Conservation (phyloP, 92 coral and sea anemone genomes). For the Muricea muricata region DNA sequence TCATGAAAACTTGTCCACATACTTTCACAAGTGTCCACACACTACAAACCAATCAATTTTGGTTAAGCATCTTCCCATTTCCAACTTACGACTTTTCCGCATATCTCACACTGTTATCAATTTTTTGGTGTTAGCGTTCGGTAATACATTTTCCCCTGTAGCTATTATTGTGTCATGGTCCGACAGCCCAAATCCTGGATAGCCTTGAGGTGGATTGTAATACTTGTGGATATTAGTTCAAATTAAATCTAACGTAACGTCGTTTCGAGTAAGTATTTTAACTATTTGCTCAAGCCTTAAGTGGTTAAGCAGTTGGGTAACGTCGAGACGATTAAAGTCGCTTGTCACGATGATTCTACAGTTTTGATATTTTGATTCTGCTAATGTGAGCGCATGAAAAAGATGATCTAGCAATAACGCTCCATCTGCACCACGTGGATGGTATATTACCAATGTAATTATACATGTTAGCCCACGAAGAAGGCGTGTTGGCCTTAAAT, state of each 20-base stretch:
- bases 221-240: conserved; percentile 51
- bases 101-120: conserved; percentile 25
- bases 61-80: conserved; percentile 59
- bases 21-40: conserved; percentile 36
- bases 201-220: conserved; percentile 44
- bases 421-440: conserved; percentile 43
- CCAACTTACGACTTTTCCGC: conserved; percentile 50
- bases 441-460: conserved; percentile 48
- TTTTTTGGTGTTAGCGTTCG: conserved; percentile 26
- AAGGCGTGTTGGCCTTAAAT: conserved; percentile 52
- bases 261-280: conserved; percentile 49
- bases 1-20: conserved; percentile 29
- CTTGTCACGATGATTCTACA: conserved; percentile 60
- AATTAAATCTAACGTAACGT: conserved; percentile 34
- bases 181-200: conserved; percentile 58
- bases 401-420: conserved; percentile 46
- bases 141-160: background rate
- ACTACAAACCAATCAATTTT: conserved; percentile 45
- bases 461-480: conserved; percentile 29
- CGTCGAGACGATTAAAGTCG: conserved; percentile 51
- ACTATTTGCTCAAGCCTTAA: conserved; percentile 58
- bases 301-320: conserved; percentile 18
- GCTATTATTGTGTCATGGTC: conserved; percentile 48
- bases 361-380: conserved; percentile 54
- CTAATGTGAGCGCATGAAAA: conserved; percentile 48